A percentile compares a stretch with the other conserved stretches of the same genome.
Evolutionary conservation across 2,888 invertebrate species (phyloP).

Genomic region (Lepidochrysops patricia): DNA sequence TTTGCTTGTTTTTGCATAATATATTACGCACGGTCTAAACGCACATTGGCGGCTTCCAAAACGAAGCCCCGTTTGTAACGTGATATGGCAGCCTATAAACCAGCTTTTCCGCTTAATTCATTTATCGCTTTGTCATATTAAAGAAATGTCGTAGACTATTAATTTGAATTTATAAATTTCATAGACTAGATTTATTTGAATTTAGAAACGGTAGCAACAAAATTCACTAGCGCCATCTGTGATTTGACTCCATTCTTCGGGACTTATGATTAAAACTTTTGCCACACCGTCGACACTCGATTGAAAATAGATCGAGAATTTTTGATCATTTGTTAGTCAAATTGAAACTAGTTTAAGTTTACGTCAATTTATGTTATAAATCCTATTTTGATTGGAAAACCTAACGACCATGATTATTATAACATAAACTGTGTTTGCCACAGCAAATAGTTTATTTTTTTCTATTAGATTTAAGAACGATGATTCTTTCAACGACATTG

Average conservation of each 20-base stretch:
- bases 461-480: no score
- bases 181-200: background rate
- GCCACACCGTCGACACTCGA: no score
- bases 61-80: constrained; percentile 23
- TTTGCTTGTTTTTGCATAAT: constrained; percentile 27
- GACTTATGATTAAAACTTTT: background rate
- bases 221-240: background rate
- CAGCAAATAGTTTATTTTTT: no score
- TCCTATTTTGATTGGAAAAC: no score
- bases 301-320: no score
- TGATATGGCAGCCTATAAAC: constrained; percentile 45
- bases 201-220: background rate
- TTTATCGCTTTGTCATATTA: constrained; percentile 14
- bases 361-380: no score
- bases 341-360: no score
- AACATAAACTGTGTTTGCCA: no score
- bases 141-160: background rate
- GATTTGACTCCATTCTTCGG: background rate
- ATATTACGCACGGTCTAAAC: constrained; percentile 59
- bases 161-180: constrained; percentile 1
- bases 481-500: background rate
- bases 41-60: constrained; percentile 34
- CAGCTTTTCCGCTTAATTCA: constrained; percentile 26
- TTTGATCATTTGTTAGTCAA: no score
- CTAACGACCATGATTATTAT: no score